phyloP scores from a whole-genome alignment of 2,797 vertebrate genomes.

The Sciurus carolinensis region DNA sequence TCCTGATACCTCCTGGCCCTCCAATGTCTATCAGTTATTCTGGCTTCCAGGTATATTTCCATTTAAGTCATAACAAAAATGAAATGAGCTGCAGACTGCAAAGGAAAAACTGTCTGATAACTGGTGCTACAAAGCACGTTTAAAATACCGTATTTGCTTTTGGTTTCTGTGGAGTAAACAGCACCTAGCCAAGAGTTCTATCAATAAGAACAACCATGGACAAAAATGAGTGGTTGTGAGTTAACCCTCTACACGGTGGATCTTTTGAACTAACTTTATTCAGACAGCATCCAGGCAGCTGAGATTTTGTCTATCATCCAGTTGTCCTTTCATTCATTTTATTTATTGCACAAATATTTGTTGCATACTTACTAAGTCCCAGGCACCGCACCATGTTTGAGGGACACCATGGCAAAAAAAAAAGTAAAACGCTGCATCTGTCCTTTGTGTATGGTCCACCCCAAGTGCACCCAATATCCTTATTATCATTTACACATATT shows the following conservation, averaged over 20 bases:
- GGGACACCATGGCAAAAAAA: neutral
- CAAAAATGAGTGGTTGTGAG: neutral
- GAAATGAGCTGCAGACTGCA: neutral
- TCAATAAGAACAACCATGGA: neutral
- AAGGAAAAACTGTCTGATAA: neutral
- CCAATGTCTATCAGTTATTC: neutral
- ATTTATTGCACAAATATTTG: neutral
- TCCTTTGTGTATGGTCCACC: neutral
- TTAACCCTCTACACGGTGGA: neutral
- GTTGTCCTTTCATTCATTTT: neutral
- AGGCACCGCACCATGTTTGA: neutral
- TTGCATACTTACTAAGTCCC: neutral
- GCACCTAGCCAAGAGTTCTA: neutral
- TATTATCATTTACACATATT: neutral
- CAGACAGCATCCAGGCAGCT: neutral
- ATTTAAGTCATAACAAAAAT: neutral
- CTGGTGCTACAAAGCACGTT: neutral
- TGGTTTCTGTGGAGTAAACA: neutral
- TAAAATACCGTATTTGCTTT: slow-evolving; percentile 6
- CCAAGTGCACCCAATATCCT: neutral
- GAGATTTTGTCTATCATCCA: neutral
- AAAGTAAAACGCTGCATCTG: neutral
- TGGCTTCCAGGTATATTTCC: neutral
- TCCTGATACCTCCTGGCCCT: neutral
- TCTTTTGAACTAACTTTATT: neutral